These are phyloP conservation scores for Alfaro cultratus DNA, from an alignment of 2,797 vertebrate species.

Conservation along the genomic window DNA sequence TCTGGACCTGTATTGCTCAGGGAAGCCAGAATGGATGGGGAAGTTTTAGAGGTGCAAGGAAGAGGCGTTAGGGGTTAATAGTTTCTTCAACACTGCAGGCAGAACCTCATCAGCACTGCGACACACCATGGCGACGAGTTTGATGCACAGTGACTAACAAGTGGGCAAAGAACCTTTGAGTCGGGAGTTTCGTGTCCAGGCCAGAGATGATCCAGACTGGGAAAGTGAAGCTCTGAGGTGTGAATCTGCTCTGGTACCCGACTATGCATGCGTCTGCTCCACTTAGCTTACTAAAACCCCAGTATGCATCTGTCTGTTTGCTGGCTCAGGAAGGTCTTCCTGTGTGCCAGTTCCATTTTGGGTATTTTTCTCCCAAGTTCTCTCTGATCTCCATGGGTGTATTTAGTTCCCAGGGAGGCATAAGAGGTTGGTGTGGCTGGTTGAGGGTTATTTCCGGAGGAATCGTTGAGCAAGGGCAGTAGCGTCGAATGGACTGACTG, in stretches of 20 bases:
- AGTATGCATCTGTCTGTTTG: constrained; percentile 15
- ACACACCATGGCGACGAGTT: constrained; percentile 42
- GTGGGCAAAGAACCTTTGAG: constrained; percentile 59
- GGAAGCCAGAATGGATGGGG: constrained; percentile 54
- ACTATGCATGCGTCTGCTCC: constrained; percentile 30
- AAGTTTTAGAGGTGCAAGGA: constrained; percentile 50
- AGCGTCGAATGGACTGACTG: constrained; percentile 94
- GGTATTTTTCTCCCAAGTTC: constrained; percentile 26
- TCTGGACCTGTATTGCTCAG: constrained; percentile 79
- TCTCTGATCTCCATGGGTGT: constrained; percentile 44
- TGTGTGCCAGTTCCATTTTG: constrained; percentile 37
- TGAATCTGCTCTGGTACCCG: constrained; percentile 44
- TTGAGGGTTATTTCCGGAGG: constrained; percentile 87
- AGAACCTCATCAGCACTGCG: constrained; percentile 31
- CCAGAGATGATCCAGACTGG: constrained; percentile 42
- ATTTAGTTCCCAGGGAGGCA: constrained; percentile 25
- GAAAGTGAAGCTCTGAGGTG: constrained; percentile 36
- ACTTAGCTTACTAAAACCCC: constrained; percentile 39
- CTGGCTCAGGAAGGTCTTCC: constrained; percentile 30
- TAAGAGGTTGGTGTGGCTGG: constrained; percentile 29
- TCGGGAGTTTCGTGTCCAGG: constrained; percentile 49
- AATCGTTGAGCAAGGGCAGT: constrained; percentile 96
- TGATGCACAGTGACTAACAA: constrained; percentile 62
- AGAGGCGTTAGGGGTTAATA: constrained; percentile 27
- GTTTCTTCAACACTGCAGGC: constrained; percentile 57